These are phyloP conservation scores for Mizuhopecten yessoensis DNA, from an alignment of 1,140 invertebrate genomes.

Conservation along the genomic window DNA sequence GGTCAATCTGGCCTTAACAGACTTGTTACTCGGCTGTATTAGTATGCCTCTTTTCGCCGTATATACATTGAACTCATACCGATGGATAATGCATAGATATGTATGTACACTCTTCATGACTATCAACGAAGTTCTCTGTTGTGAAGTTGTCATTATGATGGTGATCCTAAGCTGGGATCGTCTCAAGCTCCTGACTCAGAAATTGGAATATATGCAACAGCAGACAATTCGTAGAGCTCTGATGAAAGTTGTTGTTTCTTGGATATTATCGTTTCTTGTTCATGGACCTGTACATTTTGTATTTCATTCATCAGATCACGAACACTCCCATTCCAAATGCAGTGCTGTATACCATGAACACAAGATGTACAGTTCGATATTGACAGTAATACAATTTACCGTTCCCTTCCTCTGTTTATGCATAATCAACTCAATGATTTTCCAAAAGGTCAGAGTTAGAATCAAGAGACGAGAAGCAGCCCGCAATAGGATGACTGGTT, in stretches of 20 bases:
- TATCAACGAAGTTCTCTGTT: slow-evolving; percentile 63
- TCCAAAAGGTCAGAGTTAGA: slow-evolving; percentile 52
- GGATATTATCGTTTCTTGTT: slow-evolving; percentile 58
- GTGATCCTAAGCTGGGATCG: slow-evolving; percentile 65
- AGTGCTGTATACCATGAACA: slow-evolving; percentile 66
- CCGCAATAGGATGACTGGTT: not conserved
- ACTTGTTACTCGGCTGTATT: slow-evolving; percentile 72
- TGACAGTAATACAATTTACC: slow-evolving; percentile 61
- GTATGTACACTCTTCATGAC: slow-evolving; percentile 61
- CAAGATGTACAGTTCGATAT: slow-evolving; percentile 54
- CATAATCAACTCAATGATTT: slow-evolving; percentile 52
- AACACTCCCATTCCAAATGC: slow-evolving; percentile 48
- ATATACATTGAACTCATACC: slow-evolving; percentile 42
- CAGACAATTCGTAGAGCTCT: slow-evolving; percentile 56
- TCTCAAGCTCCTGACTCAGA: slow-evolving; percentile 54
- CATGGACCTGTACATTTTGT: slow-evolving; percentile 66
- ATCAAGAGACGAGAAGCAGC: not conserved
- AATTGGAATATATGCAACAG: slow-evolving; percentile 48
- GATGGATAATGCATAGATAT: slow-evolving; percentile 58
- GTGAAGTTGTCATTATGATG: slow-evolving; percentile 63
- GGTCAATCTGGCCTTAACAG: slow-evolving; percentile 75
- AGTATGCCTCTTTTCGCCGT: slow-evolving; percentile 67
- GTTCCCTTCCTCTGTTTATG: slow-evolving; percentile 58
- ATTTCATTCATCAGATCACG: slow-evolving; percentile 51
- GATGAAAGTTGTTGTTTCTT: slow-evolving; percentile 53